Evolutionary conservation across 2,797 vertebrate genomes (phyloP).

Genomic region (Glossophaga mutica): DNA sequence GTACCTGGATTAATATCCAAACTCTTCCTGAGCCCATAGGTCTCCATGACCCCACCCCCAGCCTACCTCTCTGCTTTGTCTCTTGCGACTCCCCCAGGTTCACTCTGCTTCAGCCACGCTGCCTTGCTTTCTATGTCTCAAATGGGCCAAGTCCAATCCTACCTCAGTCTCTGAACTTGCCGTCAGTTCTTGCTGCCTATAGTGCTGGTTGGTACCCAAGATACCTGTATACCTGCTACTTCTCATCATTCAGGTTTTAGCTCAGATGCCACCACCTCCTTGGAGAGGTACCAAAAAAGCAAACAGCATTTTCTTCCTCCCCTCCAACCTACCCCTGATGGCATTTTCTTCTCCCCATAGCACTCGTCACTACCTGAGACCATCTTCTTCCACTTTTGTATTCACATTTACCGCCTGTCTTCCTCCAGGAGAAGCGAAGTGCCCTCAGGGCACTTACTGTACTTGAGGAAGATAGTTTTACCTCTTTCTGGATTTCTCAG

Average conservation of each 20-base stretch:
- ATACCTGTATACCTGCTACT: neutral
- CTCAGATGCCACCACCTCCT: neutral
- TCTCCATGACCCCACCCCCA: neutral
- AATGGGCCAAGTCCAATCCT: neutral
- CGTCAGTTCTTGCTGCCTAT: neutral
- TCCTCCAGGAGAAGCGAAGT: neutral
- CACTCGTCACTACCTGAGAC: neutral
- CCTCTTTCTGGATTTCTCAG: constrained; percentile 22
- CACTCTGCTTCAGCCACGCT: neutral
- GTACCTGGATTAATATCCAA: neutral
- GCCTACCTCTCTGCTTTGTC: neutral
- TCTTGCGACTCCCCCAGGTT: fast-evolving
- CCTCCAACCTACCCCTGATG: neutral
- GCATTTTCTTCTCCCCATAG: neutral
- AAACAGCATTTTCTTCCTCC: neutral
- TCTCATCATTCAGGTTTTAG: neutral
- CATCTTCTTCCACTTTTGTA: neutral
- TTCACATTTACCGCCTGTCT: neutral
- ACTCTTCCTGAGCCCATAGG: neutral
- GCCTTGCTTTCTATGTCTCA: neutral
- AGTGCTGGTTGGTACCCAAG: neutral
- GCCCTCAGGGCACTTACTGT: neutral
- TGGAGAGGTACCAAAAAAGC: neutral
- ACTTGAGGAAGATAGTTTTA: neutral
- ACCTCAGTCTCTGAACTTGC: neutral